A percentile compares a stretch with the other conserved stretches of the same genome.
phyloP scores from a whole-genome alignment of 1,140 invertebrate genomes.

The Penaeus japonicus region DNA sequence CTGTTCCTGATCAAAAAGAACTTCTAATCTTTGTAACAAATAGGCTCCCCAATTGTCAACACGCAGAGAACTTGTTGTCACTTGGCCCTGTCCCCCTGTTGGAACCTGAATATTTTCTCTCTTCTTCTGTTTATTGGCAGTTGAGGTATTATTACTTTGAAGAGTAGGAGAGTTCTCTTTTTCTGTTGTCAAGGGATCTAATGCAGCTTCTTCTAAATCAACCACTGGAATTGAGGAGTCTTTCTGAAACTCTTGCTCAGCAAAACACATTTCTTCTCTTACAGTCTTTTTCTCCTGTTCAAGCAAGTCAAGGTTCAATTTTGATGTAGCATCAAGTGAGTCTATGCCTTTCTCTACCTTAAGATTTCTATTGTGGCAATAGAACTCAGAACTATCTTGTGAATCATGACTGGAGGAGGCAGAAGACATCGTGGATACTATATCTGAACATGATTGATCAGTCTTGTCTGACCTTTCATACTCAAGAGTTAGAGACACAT shows the following conservation, averaged over 20 bases:
- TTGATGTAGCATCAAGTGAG: too few relatives aligned
- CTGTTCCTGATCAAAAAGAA: conserved; percentile 10
- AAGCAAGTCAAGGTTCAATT: neutral
- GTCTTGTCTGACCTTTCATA: too few relatives aligned
- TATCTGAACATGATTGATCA: too few relatives aligned
- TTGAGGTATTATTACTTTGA: neutral
- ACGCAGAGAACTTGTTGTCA: neutral
- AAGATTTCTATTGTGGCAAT: too few relatives aligned
- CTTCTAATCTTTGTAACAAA: conserved; percentile 21
- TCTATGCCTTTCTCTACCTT: too few relatives aligned
- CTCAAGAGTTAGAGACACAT: too few relatives aligned
- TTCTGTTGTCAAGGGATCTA: neutral
- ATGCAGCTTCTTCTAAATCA: neutral
- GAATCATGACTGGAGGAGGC: too few relatives aligned
- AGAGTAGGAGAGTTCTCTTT: neutral
- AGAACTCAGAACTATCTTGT: too few relatives aligned
- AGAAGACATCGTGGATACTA: too few relatives aligned
- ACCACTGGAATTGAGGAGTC: neutral
- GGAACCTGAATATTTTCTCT: neutral
- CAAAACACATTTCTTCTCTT: neutral
- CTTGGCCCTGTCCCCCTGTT: neutral
- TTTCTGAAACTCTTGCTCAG: neutral
- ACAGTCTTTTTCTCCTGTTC: neutral
- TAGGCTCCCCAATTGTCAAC: conserved; percentile 28
- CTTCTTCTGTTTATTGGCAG: neutral